Evolutionary conservation across 2,113 vertebrate species (phyloP).

Genomic region (Otis tarda): DNA sequence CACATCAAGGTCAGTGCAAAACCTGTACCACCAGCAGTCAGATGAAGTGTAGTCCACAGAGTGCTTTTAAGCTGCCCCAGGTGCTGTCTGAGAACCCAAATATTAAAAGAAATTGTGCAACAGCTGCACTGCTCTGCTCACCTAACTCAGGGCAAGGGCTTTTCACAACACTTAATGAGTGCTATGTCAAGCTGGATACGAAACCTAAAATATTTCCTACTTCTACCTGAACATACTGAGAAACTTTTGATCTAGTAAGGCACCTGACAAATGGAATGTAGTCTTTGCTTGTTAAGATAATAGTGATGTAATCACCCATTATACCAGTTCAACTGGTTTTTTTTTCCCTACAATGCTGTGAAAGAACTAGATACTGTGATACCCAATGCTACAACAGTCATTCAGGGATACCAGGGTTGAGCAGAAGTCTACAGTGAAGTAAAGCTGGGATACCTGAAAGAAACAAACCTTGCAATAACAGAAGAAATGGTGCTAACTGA

Average conservation of each 20-base stretch:
- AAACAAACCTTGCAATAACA: not conserved
- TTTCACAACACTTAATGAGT: not conserved
- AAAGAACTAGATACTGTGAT: not conserved
- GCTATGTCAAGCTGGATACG: not conserved
- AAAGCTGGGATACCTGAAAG: not conserved
- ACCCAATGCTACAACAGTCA: too few relatives aligned
- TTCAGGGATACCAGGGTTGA: fast-evolving
- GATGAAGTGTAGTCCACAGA: not conserved
- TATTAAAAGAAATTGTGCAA: not conserved
- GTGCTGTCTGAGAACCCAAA: not conserved
- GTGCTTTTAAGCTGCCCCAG: not conserved
- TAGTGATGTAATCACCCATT: not conserved
- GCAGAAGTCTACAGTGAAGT: not conserved
- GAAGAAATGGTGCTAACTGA: not conserved
- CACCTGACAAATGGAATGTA: not conserved
- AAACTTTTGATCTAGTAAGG: not conserved
- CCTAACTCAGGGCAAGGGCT: not conserved
- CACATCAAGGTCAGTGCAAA: not conserved
- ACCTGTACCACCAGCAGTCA: not conserved
- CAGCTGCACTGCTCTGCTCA: not conserved
- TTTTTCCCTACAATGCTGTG: not conserved
- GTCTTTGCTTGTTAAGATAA: not conserved
- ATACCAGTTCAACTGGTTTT: not conserved
- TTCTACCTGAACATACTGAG: not conserved
- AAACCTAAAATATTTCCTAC: not conserved